Evolutionary conservation across 2,113 vertebrate species (phyloP), one percentile per base, ranked within the genome.

Genomic region (Pollachius pollachius): DNA sequence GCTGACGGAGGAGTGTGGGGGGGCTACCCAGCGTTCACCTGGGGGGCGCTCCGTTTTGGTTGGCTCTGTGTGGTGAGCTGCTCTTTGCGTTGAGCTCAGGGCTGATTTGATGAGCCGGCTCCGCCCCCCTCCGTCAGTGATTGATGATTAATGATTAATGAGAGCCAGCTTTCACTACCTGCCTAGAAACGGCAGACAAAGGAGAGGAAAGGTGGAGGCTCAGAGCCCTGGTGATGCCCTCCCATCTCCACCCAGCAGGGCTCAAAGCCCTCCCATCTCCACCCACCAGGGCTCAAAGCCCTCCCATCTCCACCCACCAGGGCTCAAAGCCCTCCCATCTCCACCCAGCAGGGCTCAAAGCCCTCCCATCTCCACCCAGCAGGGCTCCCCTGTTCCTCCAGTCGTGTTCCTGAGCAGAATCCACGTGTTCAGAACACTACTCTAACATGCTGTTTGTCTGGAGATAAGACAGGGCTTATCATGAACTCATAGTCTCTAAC

Each of bases 131-230:
- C 81, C 69, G 72, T 88, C 89, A 94, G 89, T 96, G 95, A 97
- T 95, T 97, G 95, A 96, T 94, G 94, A 94, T n/a, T n/a, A n/a
- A n/a, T n/a, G n/a, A 97, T 95, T 97, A 96, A 96, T 94, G 94
- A 94, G 92, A 81, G 81, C 90, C 88, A 72, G 92, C 92, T 90
- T 90, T 84, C 84, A 83, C 41, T 11, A 8, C 41, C 41, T 48
- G 41, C 41, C 41, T 13, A 48, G 89, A 92, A 93, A 94, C 93
- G 90, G 86, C 78, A 87, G 91, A 85, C 89, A 91, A 86, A 71
- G 84, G 52, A 78, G 63, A 79, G 81, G 73, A 75, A 67, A 65
- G 72, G 87, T 62, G 81, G 30, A 52, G 37, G 17, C 34, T 69
- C 82, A 48, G 41, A 48, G 41, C 11, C 41, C 41, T 13, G 41